A percentile compares a stretch with the other conserved stretches of the same genome.
phyloP scores from a whole-genome alignment of 2,797 vertebrate species.

The Epinephelus malabaricus region DNA sequence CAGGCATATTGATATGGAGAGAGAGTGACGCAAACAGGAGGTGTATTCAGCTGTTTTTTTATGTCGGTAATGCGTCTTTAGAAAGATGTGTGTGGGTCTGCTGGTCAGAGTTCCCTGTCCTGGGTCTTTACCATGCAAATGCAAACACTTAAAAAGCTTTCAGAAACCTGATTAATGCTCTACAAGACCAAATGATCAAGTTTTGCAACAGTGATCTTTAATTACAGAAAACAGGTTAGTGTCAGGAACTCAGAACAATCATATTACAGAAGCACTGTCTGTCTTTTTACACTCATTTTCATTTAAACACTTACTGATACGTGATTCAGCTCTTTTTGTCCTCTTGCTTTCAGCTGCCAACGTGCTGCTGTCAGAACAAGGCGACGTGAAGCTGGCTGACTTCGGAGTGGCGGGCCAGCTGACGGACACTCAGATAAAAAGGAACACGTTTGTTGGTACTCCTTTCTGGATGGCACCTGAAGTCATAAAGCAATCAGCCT shows the following conservation, averaged over 20 bases:
- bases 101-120: neutral
- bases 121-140: neutral
- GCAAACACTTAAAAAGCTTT: neutral
- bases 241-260: neutral
- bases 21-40: neutral
- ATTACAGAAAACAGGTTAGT: neutral
- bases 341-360: conserved; percentile 84
- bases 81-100: neutral
- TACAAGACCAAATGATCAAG: neutral
- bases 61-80: neutral
- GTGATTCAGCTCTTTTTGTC: neutral
- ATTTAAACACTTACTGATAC: neutral
- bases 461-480: conserved; percentile 99
- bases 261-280: neutral
- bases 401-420: conserved; percentile 98
- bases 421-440: conserved; percentile 98
- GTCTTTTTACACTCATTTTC: neutral
- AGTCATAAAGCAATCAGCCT: conserved; percentile 98
- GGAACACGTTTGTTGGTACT: conserved; percentile 98
- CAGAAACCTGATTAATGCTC: neutral
- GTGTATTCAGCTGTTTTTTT: neutral
- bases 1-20: neutral
- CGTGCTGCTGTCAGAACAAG: conserved; percentile 96
- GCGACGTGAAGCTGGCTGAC: conserved; percentile 97
- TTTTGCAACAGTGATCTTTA: neutral